Conservation (phyloP, 2,888 invertebrate species). For the Andrena bicolor region DNA sequence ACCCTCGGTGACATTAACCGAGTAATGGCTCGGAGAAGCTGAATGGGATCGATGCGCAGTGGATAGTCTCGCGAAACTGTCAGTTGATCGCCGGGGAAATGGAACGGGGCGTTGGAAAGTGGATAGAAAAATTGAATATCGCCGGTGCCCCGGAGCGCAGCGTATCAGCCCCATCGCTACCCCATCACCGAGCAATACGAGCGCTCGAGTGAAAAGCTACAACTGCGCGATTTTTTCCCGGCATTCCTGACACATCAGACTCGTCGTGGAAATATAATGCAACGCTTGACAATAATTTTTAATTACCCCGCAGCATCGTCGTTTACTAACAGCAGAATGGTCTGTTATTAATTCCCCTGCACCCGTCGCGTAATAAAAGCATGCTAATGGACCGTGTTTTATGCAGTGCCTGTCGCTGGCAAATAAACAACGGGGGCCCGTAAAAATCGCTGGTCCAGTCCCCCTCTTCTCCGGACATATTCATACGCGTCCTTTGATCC, state of each 20-base stretch:
- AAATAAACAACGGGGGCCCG: constrained; percentile 50
- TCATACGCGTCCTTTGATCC: constrained; percentile 51
- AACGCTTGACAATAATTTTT: constrained; percentile 42
- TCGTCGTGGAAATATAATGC: background rate
- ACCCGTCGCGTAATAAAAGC: constrained; percentile 45
- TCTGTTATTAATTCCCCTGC: constrained; percentile 47
- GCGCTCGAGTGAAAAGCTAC: background rate
- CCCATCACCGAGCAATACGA: background rate
- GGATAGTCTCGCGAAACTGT: background rate
- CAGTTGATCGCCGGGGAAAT: background rate
- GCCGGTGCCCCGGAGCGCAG: no score
- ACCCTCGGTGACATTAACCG: constrained; percentile 9
- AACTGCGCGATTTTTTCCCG: background rate
- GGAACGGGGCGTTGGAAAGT: no score
- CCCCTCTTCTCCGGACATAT: constrained; percentile 31
- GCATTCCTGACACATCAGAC: constrained; percentile 1
- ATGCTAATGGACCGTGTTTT: constrained; percentile 47
- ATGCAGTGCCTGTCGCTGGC: constrained; percentile 28
- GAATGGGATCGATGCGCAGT: background rate
- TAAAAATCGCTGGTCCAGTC: constrained; percentile 44
- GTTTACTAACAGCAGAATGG: background rate
- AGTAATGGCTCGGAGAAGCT: background rate
- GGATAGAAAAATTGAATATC: no score
- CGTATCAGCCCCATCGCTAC: background rate
- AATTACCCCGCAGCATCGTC: constrained; percentile 38